Conservation (phyloP, 2,113 vertebrate genomes). For the Anoura caudifer region DNA sequence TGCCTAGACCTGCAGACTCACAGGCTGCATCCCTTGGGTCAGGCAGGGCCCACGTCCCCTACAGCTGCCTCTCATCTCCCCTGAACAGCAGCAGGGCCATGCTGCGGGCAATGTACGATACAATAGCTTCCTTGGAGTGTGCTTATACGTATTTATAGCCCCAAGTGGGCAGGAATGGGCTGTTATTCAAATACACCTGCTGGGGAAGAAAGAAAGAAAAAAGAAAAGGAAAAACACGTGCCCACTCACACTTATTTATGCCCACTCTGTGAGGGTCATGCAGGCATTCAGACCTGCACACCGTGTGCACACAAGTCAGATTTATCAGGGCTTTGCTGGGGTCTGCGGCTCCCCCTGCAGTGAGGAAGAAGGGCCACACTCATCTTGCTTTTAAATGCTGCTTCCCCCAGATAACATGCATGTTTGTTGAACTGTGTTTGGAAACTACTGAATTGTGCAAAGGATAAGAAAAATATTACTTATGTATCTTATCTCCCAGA, state of each 20-base stretch:
- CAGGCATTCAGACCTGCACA: slow-evolving; percentile 52
- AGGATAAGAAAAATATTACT: not conserved
- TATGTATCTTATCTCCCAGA: not conserved
- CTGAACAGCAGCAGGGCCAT: not conserved
- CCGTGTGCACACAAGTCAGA: not conserved
- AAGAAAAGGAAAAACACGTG: slow-evolving; percentile 59
- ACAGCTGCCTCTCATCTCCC: not conserved
- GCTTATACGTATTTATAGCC: slow-evolving; percentile 81
- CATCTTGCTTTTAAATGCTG: not conserved
- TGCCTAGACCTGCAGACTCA: not conserved
- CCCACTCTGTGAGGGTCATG: slow-evolving; percentile 75
- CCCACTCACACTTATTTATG: slow-evolving; percentile 65
- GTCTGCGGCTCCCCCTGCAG: not conserved
- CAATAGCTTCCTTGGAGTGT: slow-evolving; percentile 61
- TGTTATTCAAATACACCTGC: slow-evolving; percentile 81
- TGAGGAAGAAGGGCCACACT: not conserved
- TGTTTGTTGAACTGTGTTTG: not conserved
- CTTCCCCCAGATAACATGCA: not conserved
- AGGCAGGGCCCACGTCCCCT: not conserved
- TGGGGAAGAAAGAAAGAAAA: slow-evolving; percentile 75
- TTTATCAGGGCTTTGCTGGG: not conserved
- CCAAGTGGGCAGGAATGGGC: slow-evolving; percentile 72
- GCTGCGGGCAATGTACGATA: not conserved
- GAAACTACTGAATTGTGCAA: not conserved
- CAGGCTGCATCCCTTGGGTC: not conserved